Percentiles rank a stretch among this genome's conserved stretches.
These are phyloP conservation scores for pig (Sus scrofa) DNA, from an alignment of 2,113 vertebrate genomes.

Conservation along the genomic window DNA sequence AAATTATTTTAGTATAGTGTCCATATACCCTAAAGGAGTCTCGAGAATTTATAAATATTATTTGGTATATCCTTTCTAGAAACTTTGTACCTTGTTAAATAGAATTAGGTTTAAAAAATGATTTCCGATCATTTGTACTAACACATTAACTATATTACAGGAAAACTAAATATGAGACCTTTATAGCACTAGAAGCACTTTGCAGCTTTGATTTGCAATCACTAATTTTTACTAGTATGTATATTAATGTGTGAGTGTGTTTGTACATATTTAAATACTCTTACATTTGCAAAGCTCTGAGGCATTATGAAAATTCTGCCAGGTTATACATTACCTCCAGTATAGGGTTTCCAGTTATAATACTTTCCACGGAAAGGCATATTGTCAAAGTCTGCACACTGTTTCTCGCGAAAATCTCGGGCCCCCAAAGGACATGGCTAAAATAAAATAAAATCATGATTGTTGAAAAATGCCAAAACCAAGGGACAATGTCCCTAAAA, in stretches of 20 bases:
- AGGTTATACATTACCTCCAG: constrained; percentile 92
- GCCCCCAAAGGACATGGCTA: constrained; percentile 94
- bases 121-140: constrained; percentile 49
- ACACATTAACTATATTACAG: constrained; percentile 15
- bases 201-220: constrained; percentile 16
- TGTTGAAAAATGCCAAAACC: constrained; percentile 71
- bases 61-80: constrained; percentile 13
- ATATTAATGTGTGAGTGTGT: neutral
- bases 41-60: constrained; percentile 52
- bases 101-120: constrained; percentile 39
- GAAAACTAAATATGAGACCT: constrained; percentile 51
- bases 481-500: constrained; percentile 67
- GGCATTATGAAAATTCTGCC: constrained; percentile 51
- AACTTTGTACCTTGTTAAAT: constrained; percentile 31
- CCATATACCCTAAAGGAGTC: neutral
- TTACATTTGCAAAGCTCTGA: constrained; percentile 67
- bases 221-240: constrained; percentile 5
- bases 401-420: constrained; percentile 98
- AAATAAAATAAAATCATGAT: constrained; percentile 77
- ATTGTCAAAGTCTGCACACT: constrained; percentile 98
- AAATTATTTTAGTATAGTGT: constrained; percentile 53
- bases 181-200: neutral
- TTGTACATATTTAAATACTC: constrained; percentile 31
- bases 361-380: constrained; percentile 99
- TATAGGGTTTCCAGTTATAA: constrained; percentile 99